phyloP scores from a whole-genome alignment of 2,797 vertebrate species.

The Acridotheres tristis region DNA sequence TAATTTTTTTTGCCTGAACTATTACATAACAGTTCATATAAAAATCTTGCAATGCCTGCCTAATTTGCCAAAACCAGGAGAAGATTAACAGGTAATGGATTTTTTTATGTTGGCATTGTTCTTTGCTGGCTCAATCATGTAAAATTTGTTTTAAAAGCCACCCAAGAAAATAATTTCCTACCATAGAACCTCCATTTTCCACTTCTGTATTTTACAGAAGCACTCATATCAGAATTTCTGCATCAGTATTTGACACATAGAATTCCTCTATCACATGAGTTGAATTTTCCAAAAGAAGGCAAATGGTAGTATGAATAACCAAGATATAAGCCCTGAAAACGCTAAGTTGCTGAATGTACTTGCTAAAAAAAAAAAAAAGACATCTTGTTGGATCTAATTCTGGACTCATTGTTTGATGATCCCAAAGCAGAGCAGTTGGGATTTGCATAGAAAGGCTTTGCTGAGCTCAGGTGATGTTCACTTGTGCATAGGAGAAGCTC shows the following conservation, averaged over 20 bases:
- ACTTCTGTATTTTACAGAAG: constrained; percentile 23
- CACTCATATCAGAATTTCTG: constrained; percentile 16
- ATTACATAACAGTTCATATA: neutral
- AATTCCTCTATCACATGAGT: constrained; percentile 36
- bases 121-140: neutral
- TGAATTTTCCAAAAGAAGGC: constrained; percentile 32
- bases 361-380: neutral
- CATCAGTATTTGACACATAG: constrained; percentile 15
- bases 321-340: neutral
- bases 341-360: neutral
- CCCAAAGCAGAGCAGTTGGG: neutral
- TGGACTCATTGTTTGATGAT: neutral
- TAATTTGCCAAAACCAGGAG: neutral
- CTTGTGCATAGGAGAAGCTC: neutral
- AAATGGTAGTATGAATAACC: constrained; percentile 18
- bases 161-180: neutral
- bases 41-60: neutral
- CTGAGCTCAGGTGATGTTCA: neutral
- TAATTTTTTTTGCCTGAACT: neutral
- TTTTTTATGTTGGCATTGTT: neutral
- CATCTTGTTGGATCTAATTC: constrained; percentile 17
- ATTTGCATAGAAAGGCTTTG: constrained; percentile 21
- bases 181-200: neutral
- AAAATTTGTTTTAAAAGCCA: neutral
- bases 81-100: neutral